Conservation (phyloP, 2,797 vertebrate species). For the Poecile montanus region DNA sequence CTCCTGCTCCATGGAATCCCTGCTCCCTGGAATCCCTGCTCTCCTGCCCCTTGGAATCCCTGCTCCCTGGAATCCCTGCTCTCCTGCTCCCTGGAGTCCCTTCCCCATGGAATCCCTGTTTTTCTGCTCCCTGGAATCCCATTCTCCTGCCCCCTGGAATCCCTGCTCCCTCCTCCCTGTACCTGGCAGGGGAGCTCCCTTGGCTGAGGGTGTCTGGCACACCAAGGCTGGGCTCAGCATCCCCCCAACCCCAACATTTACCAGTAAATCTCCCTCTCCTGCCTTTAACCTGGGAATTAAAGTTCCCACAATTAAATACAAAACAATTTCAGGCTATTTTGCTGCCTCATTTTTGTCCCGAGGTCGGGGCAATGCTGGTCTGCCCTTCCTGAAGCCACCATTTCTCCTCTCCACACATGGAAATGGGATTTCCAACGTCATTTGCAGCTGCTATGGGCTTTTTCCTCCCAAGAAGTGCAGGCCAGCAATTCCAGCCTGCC, state of each 20-base stretch:
- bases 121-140: not conserved
- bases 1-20: not conserved
- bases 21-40: not conserved
- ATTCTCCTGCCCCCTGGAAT: too few relatives aligned
- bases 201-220: not conserved
- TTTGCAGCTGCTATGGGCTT: not conserved
- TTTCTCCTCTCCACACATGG: accelerated
- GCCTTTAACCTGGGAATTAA: not conserved
- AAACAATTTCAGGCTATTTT: accelerated
- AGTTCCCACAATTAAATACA: not conserved
- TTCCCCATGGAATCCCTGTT: too few relatives aligned
- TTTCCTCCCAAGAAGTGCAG: not conserved
- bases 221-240: not conserved
- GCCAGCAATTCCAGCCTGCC: not conserved
- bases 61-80: accelerated
- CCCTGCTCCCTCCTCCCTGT: not conserved
- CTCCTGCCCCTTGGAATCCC: not conserved
- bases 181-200: not conserved
- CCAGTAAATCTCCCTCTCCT: not conserved
- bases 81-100: not conserved
- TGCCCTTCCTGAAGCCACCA: accelerated
- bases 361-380: accelerated
- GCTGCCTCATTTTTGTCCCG: accelerated
- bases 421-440: not conserved
- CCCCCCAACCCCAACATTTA: too few relatives aligned